Conservation (phyloP, 92 coral and sea anemone genomes). For the Phenganax marumi region DNA sequence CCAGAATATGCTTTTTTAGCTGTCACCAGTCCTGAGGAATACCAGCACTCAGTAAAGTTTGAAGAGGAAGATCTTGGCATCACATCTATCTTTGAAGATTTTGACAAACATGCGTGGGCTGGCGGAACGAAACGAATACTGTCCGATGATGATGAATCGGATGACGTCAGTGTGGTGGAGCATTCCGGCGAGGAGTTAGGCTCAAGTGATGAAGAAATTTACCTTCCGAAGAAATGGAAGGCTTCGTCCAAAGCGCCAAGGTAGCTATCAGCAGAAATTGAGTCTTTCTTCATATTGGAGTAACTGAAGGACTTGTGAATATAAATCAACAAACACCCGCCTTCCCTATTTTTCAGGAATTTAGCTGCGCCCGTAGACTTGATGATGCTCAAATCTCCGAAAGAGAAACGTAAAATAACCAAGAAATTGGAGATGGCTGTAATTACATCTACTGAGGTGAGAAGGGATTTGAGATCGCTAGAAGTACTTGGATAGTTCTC, state of each 20-base stretch:
- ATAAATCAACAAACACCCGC: not conserved
- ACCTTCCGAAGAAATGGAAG: conserved; percentile 25
- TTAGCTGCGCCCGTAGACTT: not conserved
- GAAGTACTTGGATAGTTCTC: too few relatives aligned
- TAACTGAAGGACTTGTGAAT: not conserved
- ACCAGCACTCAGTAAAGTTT: not conserved
- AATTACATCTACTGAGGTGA: conserved; percentile 13
- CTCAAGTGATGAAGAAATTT: not conserved
- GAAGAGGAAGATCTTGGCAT: conserved; percentile 22
- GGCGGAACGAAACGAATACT: not conserved
- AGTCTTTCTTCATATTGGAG: not conserved
- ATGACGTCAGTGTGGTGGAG: conserved; percentile 3
- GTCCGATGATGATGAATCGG: not conserved
- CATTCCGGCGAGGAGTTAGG: not conserved
- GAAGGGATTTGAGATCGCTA: not conserved
- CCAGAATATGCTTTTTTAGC: not conserved
- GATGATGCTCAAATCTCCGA: not conserved
- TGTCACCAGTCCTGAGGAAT: conserved; percentile 17
- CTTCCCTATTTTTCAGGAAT: not conserved
- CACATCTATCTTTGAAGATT: conserved; percentile 37
- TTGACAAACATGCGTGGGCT: not conserved
- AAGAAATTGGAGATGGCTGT: conserved; percentile 29
- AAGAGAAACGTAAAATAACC: conserved; percentile 12
- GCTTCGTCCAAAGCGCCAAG: conserved; percentile 20
- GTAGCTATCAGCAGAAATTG: not conserved